Base-by-base conservation (phyloP, 2,113 vertebrate species). In the Callospermophilus lateralis region DNA sequence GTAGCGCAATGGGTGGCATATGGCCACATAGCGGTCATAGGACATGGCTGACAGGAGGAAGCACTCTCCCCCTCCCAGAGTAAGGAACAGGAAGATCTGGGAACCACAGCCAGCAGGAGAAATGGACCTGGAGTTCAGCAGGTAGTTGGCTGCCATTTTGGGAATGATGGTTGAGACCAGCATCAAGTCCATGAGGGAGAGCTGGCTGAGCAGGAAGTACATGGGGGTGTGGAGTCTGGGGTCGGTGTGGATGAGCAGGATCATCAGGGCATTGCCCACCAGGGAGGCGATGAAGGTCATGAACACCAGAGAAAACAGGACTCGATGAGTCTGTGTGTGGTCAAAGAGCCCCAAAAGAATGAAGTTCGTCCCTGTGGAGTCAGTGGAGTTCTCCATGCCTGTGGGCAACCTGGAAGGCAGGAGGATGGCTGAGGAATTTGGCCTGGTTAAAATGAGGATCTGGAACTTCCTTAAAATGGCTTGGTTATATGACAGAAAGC, bases 21-120 rank as follows among this genome's bases (percentile, higher is more conserved):
- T 53, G 5, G 85, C 92, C 67, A 96, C 22, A 1, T 67, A 96
- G 58, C 34, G 68, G 39, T 94, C 95, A n/a, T 96, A 96, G 34
- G 92, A 92, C 88, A 94, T 88, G 34, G 89, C 70, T 19, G 86
- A 42, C 7, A 96, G 19, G 26, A 96, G 91, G 30, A 96, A 93
- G 32, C 85, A 63, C 30, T 93, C 79, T 7, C 72, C 73, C 1
- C 79, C 79, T 13, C 63, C 91, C 51, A 95, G 34, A 7, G 91
- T 93, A 5, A 73, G 53, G 0, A 70, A 73, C 11, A 96, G 13
- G 55, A 96, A 90, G 7, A 96, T 96, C 51, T 96, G 95, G 12
- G 76, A 39, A 6, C 77, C 93, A 74, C 93, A 94, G 4, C 68
- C 85, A 1, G 22, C 7, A 1, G 55, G 37, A 26, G 86, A 90